phyloP scores from a whole-genome alignment of 2,797 vertebrate genomes.

The Rhyacichthys aspro region DNA sequence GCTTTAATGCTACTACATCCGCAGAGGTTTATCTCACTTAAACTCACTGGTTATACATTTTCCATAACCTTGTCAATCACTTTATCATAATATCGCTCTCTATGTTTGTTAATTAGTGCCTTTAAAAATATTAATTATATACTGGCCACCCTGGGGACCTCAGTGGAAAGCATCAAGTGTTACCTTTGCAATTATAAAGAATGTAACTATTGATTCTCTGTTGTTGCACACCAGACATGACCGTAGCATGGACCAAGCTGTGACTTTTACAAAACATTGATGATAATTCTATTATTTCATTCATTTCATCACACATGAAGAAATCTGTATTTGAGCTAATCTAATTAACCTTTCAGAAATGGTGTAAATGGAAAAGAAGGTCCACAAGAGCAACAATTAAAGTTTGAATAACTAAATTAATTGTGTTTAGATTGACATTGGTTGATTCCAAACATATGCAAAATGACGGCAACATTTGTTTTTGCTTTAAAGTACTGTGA shows the following conservation, averaged over 20 bases:
- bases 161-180: background rate
- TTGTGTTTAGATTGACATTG: too few species aligned
- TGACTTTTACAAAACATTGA: background rate
- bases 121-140: background rate
- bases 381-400: too few species aligned
- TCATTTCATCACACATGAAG: background rate
- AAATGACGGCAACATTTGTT: too few species aligned
- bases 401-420: too few species aligned
- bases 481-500: too few species aligned
- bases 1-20: background rate
- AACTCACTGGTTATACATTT: background rate
- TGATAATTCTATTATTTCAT: background rate
- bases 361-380: too few species aligned
- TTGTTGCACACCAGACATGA: background rate
- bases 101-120: constrained; percentile 3
- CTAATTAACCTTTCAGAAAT: too few species aligned
- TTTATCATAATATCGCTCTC: background rate
- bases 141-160: background rate
- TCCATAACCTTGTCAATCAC: constrained; percentile 9
- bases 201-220: background rate
- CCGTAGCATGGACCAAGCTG: background rate
- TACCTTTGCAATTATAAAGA: background rate
- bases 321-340: background rate
- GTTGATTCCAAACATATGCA: too few species aligned
- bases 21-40: background rate